These are phyloP conservation scores for Thamnophis sirtalis DNA, from an alignment of 2,113 vertebrate genomes.

Conservation along the genomic window DNA sequence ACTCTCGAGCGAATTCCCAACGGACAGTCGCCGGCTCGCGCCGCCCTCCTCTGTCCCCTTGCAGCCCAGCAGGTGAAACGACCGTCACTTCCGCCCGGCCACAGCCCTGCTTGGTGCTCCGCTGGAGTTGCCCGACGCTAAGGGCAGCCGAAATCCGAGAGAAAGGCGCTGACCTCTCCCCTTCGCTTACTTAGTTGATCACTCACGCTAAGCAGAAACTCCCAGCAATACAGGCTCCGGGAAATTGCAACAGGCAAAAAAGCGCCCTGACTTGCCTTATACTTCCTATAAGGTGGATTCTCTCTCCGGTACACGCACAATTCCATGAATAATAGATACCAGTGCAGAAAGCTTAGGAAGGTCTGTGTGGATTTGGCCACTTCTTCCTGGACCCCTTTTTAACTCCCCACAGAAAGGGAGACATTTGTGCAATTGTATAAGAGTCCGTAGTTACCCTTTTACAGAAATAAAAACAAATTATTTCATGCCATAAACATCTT, in stretches of 20 bases:
- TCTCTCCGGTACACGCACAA: background rate
- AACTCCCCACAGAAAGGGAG: too few species aligned
- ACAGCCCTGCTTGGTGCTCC: background rate
- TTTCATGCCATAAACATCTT: background rate
- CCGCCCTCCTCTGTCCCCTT: background rate
- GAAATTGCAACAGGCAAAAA: background rate
- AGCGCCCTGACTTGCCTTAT: background rate
- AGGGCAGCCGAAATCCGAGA: background rate
- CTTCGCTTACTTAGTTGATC: too few species aligned
- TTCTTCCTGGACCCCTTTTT: too few species aligned
- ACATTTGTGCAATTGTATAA: background rate
- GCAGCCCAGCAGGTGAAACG: conserved; percentile 29
- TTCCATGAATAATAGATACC: background rate
- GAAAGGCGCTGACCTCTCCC: background rate
- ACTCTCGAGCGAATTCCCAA: background rate
- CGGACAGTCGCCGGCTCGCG: background rate
- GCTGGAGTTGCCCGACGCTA: background rate
- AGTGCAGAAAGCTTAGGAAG: too few species aligned
- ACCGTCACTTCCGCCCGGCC: conserved; percentile 31
- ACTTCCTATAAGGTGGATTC: background rate
- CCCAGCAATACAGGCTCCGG: background rate
- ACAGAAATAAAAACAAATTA: background rate
- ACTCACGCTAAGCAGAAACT: background rate
- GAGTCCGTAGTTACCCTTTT: background rate
- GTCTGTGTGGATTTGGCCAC: background rate